A percentile compares a stretch with the other conserved stretches of the same genome.
Evolutionary conservation across 2,888 invertebrate genomes (phyloP).

Genomic region (Drosophila macrospina): DNA sequence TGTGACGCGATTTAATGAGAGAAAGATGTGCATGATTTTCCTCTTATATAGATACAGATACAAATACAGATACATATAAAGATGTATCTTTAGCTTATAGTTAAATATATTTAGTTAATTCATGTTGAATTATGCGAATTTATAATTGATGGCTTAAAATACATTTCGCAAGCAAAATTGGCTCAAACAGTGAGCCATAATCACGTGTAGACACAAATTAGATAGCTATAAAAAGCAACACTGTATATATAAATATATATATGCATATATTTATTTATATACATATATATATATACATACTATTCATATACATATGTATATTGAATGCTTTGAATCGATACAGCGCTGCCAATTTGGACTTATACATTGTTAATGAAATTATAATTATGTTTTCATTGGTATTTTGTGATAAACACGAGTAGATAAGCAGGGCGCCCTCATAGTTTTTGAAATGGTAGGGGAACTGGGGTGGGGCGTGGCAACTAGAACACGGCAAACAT

Average conservation of each 20-base stretch:
- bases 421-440: constrained; percentile 35
- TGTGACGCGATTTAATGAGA: constrained; percentile 73
- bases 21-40: constrained; percentile 28
- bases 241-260: too few relatives aligned
- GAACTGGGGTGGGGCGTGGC: neutral
- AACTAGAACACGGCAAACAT: constrained; percentile 23
- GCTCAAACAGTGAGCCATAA: constrained; percentile 44
- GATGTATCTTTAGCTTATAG: constrained; percentile 10
- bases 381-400: constrained; percentile 63
- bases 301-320: constrained; percentile 1
- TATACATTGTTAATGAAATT: constrained; percentile 78
- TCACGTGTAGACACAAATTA: constrained; percentile 63
- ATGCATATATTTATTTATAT: too few relatives aligned
- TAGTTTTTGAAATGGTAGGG: neutral
- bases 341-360: constrained; percentile 62
- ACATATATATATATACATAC: constrained; percentile 1
- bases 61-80: neutral
- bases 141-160: constrained; percentile 16
- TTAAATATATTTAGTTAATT: constrained; percentile 29
- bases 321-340: constrained; percentile 42
- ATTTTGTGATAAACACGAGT: constrained; percentile 16
- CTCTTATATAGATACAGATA: constrained; percentile 12
- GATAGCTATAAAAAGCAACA: constrained; percentile 3
- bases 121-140: constrained; percentile 39
- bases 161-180: constrained; percentile 18